phyloP scores from a whole-genome alignment of 2,797 vertebrate species.

The Oceanodroma leucorhoa region DNA sequence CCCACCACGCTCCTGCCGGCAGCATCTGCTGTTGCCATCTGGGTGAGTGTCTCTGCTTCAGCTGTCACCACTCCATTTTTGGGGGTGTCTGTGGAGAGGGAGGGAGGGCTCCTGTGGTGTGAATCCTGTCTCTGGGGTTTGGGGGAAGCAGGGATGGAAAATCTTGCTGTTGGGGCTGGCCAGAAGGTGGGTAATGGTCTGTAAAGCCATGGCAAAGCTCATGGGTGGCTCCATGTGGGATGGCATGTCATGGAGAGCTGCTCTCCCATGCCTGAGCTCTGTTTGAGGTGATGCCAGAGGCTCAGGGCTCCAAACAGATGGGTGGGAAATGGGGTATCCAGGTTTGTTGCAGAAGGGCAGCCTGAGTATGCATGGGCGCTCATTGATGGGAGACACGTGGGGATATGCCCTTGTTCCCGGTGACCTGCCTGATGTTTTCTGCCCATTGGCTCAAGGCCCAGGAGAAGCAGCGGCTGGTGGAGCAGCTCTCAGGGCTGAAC shows the following conservation, averaged over 20 bases:
- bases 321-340: background rate
- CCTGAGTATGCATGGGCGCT: fast-evolving
- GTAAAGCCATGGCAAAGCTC: background rate
- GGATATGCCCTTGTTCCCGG: fast-evolving
- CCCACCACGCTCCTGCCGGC: fast-evolving
- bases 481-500: slow-evolving; percentile 65
- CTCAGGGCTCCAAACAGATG: background rate
- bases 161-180: fast-evolving
- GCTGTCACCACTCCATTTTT: background rate
- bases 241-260: background rate
- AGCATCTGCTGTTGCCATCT: fast-evolving
- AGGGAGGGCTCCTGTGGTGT: background rate
- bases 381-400: fast-evolving
- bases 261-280: background rate
- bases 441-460: slow-evolving; percentile 62
- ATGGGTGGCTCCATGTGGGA: fast-evolving
- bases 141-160: background rate
- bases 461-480: slow-evolving; percentile 69
- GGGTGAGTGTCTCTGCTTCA: background rate
- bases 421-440: background rate
- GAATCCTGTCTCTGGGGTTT: background rate
- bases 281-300: fast-evolving
- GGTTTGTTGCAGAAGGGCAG: background rate
- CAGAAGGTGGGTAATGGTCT: background rate
- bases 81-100: background rate